Base-by-base conservation (phyloP, 1,140 invertebrate genomes). In the Drosophila albomicans region DNA sequence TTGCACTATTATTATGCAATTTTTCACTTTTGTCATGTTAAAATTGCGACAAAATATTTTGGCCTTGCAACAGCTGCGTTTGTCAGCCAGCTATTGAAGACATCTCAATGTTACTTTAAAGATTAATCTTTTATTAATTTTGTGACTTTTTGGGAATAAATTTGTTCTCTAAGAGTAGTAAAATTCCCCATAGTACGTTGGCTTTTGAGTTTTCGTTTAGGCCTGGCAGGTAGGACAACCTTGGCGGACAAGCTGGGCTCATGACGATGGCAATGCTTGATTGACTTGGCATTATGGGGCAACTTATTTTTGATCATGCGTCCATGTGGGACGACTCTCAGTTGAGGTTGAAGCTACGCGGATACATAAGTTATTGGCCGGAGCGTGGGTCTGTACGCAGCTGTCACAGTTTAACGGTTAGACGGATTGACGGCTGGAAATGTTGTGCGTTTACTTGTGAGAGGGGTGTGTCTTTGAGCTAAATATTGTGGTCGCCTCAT, bases 211-310 rank as follows among this genome's bases (percentile, higher is more conserved):
- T 13, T 54, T 54, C 3, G n/a, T 28, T 49, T 49, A 25, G 20
- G 20, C 5, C 20, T 25, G 48, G 20, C 10, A 28, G 48, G 5
- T 28, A 6, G 2, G 38, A 16, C 59, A 65, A 69, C 71, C 75
- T 74, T 88, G 76, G 30, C 32, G 54, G 51, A 54, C 35, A 38
- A 38, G 35, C 35, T 38, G 35, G 35, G 7, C 70, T 80, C 80
- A 88, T 30, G 84, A 73, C 62, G 28, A 28, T 32, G 30, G n/a
- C 51, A 54, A n/a, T 52, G 30, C 28, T 28, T 88, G 80, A 87
- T 89, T 89, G 84, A 84, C 69, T 68, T 13, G 46, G 69, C 20
- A 64, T 62, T 51, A 57, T 56, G 45, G 25, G 51, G 49, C 68
- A 43, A 48, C 72, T 67, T 72, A 81, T 70, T 71, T 79, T 80